These are phyloP conservation scores for Passer domesticus DNA, from an alignment of 2,113 vertebrate species.

Conservation along the genomic window DNA sequence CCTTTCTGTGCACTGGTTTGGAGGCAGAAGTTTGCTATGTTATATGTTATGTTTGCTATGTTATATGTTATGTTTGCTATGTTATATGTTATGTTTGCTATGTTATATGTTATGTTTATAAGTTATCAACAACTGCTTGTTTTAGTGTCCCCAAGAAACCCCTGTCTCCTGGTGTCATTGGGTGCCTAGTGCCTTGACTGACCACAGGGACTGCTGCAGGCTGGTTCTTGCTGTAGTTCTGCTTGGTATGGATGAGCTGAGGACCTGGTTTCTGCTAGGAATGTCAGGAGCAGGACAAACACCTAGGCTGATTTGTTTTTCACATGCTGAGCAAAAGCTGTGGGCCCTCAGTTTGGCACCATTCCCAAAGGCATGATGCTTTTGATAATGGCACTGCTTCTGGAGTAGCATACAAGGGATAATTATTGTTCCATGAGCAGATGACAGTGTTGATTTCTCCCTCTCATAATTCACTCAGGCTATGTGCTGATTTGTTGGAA, in stretches of 20 bases:
- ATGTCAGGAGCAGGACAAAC: background rate
- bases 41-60: too few relatives aligned
- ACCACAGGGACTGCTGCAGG: background rate
- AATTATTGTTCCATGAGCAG: constrained; percentile 37
- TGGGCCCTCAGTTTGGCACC: background rate
- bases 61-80: background rate
- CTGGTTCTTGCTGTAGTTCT: background rate
- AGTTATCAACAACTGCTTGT: background rate
- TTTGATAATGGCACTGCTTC: background rate
- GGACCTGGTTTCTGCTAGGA: background rate
- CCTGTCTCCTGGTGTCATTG: rapidly evolving
- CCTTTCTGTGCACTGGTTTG: background rate
- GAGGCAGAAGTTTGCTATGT: background rate
- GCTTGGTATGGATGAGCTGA: rapidly evolving
- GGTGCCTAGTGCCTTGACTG: background rate
- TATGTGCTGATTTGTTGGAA: background rate
- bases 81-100: background rate
- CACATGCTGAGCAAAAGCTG: background rate
- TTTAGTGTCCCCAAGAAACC: background rate
- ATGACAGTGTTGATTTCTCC: constrained; percentile 19
- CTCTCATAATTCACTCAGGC: background rate
- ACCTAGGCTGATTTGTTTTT: background rate
- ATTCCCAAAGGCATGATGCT: constrained; percentile 33
- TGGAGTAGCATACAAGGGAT: background rate
- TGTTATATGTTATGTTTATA: too few relatives aligned